A percentile compares a stretch with the other conserved stretches of the same genome.
These are phyloP conservation scores for Molossus alvarezi DNA, from an alignment of 2,797 vertebrate genomes.

Conservation along the genomic window DNA sequence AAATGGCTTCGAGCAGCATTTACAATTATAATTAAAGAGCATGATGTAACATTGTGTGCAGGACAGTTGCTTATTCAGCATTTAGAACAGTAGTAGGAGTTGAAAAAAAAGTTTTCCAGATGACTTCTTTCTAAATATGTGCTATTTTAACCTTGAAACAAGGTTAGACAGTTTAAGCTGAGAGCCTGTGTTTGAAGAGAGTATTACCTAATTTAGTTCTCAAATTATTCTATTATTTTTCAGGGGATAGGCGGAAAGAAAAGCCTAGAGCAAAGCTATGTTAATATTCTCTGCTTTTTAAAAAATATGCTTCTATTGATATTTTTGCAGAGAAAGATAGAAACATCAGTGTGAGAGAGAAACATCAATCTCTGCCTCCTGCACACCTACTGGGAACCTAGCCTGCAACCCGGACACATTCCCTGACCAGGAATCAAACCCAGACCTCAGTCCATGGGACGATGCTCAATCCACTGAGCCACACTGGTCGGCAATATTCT, in stretches of 20 bases:
- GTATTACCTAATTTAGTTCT: background rate
- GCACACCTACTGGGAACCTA: no score
- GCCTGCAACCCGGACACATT: no score
- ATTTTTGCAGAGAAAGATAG: no score
- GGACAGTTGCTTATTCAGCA: conserved; percentile 71
- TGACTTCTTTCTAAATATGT: conserved; percentile 23
- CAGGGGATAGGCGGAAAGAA: background rate
- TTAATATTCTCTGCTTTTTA: background rate
- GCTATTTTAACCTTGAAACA: background rate
- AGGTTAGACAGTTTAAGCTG: background rate
- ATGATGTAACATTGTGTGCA: conserved; percentile 55
- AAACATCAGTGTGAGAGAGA: no score
- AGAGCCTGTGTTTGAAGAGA: background rate
- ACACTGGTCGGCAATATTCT: background rate
- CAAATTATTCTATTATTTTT: background rate
- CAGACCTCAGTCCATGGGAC: no score
- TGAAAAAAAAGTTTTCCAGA: conserved; percentile 25
- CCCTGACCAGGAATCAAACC: no score
- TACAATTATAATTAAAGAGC: conserved; percentile 82
- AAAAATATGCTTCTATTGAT: background rate
- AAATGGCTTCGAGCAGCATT: conserved; percentile 81
- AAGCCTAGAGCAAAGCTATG: background rate
- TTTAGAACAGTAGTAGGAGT: conserved; percentile 81
- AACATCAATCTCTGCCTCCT: no score
- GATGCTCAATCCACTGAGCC: no score